Conservation (phyloP, 2,113 vertebrate species). For the Xerus inauris region DNA sequence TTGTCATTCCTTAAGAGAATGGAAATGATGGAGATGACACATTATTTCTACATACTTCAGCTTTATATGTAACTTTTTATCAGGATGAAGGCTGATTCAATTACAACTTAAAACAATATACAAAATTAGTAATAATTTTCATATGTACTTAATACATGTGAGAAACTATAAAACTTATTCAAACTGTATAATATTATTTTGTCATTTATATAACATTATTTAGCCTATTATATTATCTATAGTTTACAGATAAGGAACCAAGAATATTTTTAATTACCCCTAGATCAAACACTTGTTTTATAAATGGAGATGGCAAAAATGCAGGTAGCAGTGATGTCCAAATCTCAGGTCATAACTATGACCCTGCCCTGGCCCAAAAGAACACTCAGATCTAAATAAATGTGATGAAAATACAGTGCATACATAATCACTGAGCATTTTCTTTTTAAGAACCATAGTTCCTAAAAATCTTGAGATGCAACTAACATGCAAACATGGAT, state of each 20-base stretch:
- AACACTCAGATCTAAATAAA: neutral
- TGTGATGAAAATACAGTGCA: neutral
- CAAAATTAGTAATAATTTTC: neutral
- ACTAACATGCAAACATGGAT: neutral
- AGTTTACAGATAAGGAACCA: neutral
- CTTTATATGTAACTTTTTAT: neutral
- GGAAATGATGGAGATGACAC: neutral
- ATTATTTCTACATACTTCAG: neutral
- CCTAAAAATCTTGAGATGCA: neutral
- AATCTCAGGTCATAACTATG: neutral
- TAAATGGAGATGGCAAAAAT: neutral
- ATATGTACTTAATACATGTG: neutral
- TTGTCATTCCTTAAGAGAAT: neutral
- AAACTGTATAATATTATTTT: neutral
- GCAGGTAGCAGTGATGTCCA: neutral
- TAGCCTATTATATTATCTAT: neutral
- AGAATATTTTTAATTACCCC: neutral
- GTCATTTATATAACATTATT: neutral
- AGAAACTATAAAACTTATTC: neutral
- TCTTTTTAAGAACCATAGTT: neutral
- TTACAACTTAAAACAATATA: neutral
- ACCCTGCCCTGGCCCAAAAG: neutral
- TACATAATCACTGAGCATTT: neutral
- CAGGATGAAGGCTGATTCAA: neutral
- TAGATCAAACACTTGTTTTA: neutral